Conservation (phyloP, 2,113 vertebrate species). For the Ellobius talpinus region DNA sequence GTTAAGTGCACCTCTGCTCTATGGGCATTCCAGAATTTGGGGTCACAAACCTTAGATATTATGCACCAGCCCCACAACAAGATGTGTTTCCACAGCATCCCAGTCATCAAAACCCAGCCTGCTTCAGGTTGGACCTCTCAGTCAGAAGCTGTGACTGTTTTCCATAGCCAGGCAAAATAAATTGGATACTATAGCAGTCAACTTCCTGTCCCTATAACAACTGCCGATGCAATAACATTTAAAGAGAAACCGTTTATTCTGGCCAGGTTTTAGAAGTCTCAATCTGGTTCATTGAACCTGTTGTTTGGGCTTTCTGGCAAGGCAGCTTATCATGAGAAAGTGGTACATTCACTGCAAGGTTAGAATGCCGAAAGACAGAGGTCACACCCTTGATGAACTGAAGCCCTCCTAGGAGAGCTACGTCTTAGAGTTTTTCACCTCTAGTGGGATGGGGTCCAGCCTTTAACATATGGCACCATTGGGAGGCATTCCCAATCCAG, state of each 20-base stretch:
- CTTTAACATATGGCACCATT: not conserved
- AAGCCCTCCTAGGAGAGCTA: not conserved
- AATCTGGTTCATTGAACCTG: not conserved
- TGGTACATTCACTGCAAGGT: not conserved
- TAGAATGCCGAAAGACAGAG: not conserved
- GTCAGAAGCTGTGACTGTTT: not conserved
- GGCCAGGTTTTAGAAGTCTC: not conserved
- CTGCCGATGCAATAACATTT: not conserved
- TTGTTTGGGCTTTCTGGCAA: not conserved
- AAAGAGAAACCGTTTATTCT: not conserved
- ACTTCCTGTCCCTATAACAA: not conserved
- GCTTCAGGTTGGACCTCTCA: not conserved
- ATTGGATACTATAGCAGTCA: not conserved
- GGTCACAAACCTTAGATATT: not conserved
- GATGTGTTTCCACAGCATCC: not conserved
- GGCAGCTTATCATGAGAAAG: not conserved
- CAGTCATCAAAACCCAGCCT: not conserved
- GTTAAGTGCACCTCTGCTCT: not conserved
- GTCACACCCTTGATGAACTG: not conserved
- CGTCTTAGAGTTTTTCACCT: not conserved
- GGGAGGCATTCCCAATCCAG: not conserved
- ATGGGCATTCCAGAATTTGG: conserved; percentile 1
- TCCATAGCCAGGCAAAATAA: not conserved
- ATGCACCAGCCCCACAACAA: not conserved
- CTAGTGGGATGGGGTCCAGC: not conserved